Conservation (phyloP, 92 coral and sea anemone genomes). For the Zoanthus sansibaricus region DNA sequence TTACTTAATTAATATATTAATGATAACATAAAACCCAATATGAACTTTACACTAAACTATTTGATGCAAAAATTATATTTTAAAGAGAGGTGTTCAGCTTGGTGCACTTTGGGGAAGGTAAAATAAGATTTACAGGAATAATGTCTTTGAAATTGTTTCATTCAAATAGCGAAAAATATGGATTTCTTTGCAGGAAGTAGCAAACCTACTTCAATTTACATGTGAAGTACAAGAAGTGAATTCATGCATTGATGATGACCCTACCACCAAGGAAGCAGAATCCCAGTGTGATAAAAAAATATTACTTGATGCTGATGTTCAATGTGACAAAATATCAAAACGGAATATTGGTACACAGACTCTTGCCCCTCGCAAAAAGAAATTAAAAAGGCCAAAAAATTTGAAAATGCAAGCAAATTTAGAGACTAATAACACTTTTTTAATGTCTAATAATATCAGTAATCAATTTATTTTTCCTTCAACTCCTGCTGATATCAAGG, state of each 20-base stretch:
- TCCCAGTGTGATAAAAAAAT: background rate
- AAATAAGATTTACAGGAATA: background rate
- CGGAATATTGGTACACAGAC: background rate
- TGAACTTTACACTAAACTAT: background rate
- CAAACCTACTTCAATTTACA: background rate
- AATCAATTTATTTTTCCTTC: background rate
- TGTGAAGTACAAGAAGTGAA: background rate
- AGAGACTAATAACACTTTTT: background rate
- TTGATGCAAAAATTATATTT: background rate
- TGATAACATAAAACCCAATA: background rate
- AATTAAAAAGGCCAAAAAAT: background rate
- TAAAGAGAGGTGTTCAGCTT: background rate
- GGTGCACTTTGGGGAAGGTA: background rate
- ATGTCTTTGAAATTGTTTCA: background rate
- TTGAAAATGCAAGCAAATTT: background rate
- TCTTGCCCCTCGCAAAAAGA: background rate
- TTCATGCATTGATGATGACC: background rate
- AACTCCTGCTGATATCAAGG: background rate
- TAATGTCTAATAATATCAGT: background rate
- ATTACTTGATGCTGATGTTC: background rate
- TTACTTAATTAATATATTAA: no score
- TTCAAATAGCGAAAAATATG: background rate
- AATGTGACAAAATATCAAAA: background rate
- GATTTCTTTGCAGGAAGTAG: background rate
- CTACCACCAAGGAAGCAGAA: background rate